Percentiles rank a stretch among this genome's conserved stretches.
phyloP scores from a whole-genome alignment of 2,113 vertebrate species.

The Anser cygnoides region DNA sequence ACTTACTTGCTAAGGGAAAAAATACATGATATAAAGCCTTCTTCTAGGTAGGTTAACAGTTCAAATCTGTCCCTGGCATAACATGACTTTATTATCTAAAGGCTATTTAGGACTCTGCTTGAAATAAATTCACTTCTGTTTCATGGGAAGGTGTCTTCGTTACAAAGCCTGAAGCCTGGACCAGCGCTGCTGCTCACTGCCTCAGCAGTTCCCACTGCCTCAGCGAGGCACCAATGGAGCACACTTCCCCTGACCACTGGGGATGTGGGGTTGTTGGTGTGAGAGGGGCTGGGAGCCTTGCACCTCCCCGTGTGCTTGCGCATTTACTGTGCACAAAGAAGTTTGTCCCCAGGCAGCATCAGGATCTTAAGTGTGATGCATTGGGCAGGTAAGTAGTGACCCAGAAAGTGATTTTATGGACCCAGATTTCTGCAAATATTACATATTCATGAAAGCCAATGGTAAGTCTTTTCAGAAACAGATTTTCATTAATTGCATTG shows the following conservation, averaged over 20 bases:
- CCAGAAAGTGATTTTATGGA: neutral
- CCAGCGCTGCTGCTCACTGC: neutral
- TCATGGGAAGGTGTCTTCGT: neutral
- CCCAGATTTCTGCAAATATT: neutral
- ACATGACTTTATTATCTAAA: neutral
- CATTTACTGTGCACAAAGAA: neutral
- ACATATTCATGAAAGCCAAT: neutral
- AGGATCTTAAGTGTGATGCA: neutral
- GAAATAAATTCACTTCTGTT: slow-evolving; percentile 2
- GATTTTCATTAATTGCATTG: neutral
- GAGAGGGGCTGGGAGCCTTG: neutral
- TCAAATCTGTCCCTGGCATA: neutral
- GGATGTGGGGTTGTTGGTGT: neutral
- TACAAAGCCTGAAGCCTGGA: neutral
- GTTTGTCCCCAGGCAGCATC: neutral
- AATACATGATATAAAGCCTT: neutral
- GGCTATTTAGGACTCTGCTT: neutral
- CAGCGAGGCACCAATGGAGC: fast-evolving
- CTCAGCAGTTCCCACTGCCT: neutral
- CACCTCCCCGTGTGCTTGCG: neutral
- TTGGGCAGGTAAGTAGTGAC: neutral
- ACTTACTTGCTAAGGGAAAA: slow-evolving; percentile 33
- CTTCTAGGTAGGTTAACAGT: neutral
- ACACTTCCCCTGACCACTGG: neutral
- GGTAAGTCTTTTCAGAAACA: neutral